phyloP scores from a whole-genome alignment of 2,797 vertebrate species.

The Eospalax fontanierii region DNA sequence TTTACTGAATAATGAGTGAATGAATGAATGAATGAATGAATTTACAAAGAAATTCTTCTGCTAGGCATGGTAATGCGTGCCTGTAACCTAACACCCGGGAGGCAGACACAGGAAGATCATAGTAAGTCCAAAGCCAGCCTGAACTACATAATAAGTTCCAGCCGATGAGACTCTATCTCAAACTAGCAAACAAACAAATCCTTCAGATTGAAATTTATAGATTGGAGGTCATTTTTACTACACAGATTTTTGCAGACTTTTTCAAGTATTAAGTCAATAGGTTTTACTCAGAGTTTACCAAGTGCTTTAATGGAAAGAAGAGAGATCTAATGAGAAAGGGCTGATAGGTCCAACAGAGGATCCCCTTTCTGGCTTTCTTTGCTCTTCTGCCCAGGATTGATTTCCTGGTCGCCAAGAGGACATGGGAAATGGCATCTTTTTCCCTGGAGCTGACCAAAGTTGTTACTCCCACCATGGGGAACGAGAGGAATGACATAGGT shows the following conservation, averaged over 20 bases:
- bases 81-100: not conserved
- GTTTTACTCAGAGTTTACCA: conserved; percentile 36
- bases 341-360: not conserved
- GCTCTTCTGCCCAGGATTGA: not conserved
- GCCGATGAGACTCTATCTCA: not conserved
- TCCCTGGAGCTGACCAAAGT: not conserved
- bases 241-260: conserved; percentile 35
- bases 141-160: not conserved
- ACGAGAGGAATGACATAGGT: not conserved
- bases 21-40: conserved; percentile 27
- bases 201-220: conserved; percentile 50
- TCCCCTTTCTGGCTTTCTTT: conserved; percentile 29
- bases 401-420: conserved; percentile 14
- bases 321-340: not conserved
- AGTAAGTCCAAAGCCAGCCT: too few species aligned
- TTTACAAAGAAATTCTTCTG: not conserved
- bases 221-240: conserved; percentile 54
- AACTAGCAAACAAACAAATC: not conserved
- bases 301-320: not conserved
- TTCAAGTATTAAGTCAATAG: conserved; percentile 31
- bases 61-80: not conserved
- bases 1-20: conserved; percentile 35
- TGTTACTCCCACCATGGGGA: not conserved
- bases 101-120: not conserved
- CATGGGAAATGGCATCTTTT: conserved; percentile 22